Evolutionary conservation across 1,140 invertebrate genomes (phyloP), one percentile per base, ranked within the genome.

Genomic region (Pteromalus puparum): DNA sequence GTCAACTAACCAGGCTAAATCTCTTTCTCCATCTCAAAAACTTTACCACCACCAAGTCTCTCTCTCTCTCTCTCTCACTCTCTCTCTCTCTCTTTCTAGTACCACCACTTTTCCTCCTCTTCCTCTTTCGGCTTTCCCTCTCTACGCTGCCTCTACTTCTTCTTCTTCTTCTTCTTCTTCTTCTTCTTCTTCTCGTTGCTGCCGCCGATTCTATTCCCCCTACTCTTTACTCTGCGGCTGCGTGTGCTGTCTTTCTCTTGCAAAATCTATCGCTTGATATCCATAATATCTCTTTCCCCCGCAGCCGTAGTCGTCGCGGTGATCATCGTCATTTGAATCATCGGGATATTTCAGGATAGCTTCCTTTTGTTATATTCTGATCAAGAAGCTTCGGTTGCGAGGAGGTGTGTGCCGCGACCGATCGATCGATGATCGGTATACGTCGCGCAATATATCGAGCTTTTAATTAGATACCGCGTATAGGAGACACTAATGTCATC

Each of bases 1-100:
- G 91, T 91, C 90, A 93, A 93, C 92, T 93, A 93, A 93, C 90
- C 91, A 89, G 89, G 90, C 91, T 90, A 91, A 91, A 89, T 90
- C 88, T 91, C 86, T 88, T 88, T 90, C 88, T 86, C 83, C 84
- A 85, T 89, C 88, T 87, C 89, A 86, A 90, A 86, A 90, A 89
- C 87, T 89, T 88, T 87, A 87, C 87, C 88, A 88, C 88, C 87
- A 86, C 88, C 87, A 87, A 87, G 87, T 86, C 88, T 83, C 87
- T 73, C 81, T 85, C 83, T 74, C 84, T 84, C 79, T 87, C 86
- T 87, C 86, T 87, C 84, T 77, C 75, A 65, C 28, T 74, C 81
- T 73, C 68, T 80, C 53, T 42, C 30, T 34, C 70, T 82, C 75
- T 78, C 81, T n/a, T 26, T 18, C 77, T 24, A 82, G 67, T 83